Percentiles rank a stretch among this genome's conserved stretches.
Conservation (phyloP, 2,113 vertebrate species). For the Helogale parvula region DNA sequence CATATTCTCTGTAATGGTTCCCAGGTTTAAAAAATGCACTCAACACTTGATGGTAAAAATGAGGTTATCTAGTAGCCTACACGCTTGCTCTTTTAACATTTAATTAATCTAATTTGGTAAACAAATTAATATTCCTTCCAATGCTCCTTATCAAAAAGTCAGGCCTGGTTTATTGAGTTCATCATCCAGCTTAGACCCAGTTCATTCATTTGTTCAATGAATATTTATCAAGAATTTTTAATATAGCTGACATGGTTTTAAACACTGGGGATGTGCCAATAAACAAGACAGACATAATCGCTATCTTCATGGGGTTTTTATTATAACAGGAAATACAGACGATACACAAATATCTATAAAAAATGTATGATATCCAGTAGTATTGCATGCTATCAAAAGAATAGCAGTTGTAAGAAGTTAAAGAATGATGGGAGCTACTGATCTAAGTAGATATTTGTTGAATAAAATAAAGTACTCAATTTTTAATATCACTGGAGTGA, state of each 20-base stretch:
- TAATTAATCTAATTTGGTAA: conserved; percentile 55
- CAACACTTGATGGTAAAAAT: not conserved
- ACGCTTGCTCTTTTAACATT: conserved; percentile 30
- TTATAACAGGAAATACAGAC: conserved; percentile 19
- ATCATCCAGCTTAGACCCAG: conserved; percentile 5
- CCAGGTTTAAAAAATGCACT: not conserved
- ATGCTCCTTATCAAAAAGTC: conserved; percentile 51
- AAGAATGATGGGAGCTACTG: not conserved
- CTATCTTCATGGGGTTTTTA: conserved; percentile 24
- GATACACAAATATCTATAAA: conserved; percentile 30
- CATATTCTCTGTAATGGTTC: not conserved
- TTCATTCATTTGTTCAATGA: conserved; percentile 45
- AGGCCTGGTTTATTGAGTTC: conserved; percentile 12
- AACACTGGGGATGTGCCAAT: not conserved
- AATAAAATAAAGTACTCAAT: conserved; percentile 34
- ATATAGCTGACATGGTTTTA: not conserved
- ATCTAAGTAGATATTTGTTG: not conserved
- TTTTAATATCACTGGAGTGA: conserved; percentile 8
- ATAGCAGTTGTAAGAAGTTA: not conserved
- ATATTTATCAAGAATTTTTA: conserved; percentile 66
- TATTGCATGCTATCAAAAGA: conserved; percentile 12
- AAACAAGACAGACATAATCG: not conserved
- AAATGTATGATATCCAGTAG: not conserved
- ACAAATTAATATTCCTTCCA: conserved; percentile 48
- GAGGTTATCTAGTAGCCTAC: not conserved